Evolutionary conservation across 2,113 vertebrate genomes (phyloP).

Genomic region (Pseudopipra pipra): DNA sequence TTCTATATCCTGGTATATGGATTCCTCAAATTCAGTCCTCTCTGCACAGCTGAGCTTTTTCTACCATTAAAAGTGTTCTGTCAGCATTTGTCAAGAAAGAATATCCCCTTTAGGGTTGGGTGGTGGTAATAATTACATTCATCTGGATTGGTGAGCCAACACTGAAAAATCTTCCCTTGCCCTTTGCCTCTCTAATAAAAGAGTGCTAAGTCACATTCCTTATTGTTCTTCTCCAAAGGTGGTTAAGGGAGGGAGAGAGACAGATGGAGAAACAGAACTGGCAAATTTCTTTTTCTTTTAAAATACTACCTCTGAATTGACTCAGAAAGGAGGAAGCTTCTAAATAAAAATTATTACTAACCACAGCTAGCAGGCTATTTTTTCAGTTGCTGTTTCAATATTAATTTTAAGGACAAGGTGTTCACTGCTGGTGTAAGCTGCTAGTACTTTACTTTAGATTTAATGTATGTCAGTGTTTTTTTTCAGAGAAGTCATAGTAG

Average conservation of each 20-base stretch:
- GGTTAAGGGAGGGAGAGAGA: background rate
- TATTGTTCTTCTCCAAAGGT: background rate
- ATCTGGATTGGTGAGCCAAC: background rate
- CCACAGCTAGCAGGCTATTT: background rate
- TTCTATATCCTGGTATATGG: background rate
- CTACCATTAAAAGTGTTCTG: background rate
- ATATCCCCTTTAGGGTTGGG: background rate
- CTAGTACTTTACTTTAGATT: background rate
- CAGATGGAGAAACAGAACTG: background rate
- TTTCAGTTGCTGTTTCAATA: background rate
- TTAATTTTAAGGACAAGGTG: background rate
- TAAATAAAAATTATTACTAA: background rate
- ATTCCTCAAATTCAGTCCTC: background rate
- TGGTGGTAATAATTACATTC: background rate
- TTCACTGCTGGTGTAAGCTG: background rate
- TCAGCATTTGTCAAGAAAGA: background rate
- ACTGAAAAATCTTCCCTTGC: background rate
- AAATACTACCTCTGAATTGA: background rate
- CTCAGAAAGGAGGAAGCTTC: background rate
- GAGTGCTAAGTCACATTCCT: background rate
- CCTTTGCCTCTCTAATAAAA: background rate
- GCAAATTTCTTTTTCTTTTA: background rate
- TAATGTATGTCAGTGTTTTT: background rate
- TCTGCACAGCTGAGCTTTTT: background rate
- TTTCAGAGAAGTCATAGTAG: background rate